Base-by-base conservation (phyloP, 2,797 vertebrate genomes). In the Scyliorhinus canicula region DNA sequence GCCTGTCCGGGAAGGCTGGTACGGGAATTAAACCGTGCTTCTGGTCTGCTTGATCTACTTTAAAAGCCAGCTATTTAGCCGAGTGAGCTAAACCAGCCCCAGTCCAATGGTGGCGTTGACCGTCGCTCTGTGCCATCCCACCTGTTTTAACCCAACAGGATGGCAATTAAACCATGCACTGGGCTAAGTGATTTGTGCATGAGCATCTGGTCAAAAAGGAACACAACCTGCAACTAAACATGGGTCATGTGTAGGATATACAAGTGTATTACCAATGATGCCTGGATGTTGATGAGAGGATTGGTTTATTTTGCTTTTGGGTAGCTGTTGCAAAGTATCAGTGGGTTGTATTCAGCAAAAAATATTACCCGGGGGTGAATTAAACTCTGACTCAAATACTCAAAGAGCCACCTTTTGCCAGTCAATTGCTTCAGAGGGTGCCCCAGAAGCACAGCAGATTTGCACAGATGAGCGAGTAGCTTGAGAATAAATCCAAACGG, bases 91-190 rank as follows among this genome's bases (percentile, higher is more conserved):
- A n/a, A n/a, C n/a, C n/a, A n/a, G n/a, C n/a, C n/a, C n/a, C n/a
- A n/a, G n/a, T n/a, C n/a, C n/a, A n/a, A n/a, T n/a, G n/a, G 91
- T 11, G 57, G 95, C 96, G 95, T 95, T 0, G 0, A 95, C 95
- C 14, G 4, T 71, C 11, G 50, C 44, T 40, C 69, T 96, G 93
- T 63, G 95, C 96, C 95, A 24, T 95, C 40, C 63, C 94, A 95
- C 96, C 95, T 95, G 95, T 95, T 96, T 96, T 95, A 93, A 47
- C 40, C 57, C 52, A 47, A 35, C 21, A 95, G 6, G 2, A 95
- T 95, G 24, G 95, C 96, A 95, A 95, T 96, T 95, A 63, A 95
- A 2, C 2, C 95, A 95, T 31, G 77, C 24, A 4, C 40, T 26
- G 60, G n/a, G 63, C 26, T 40, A 67, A 93, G 63, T 35, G 8